These are phyloP conservation scores for Pristionchus japonicus DNA, from an alignment of 2,888 invertebrate species.

Conservation along the genomic window DNA sequence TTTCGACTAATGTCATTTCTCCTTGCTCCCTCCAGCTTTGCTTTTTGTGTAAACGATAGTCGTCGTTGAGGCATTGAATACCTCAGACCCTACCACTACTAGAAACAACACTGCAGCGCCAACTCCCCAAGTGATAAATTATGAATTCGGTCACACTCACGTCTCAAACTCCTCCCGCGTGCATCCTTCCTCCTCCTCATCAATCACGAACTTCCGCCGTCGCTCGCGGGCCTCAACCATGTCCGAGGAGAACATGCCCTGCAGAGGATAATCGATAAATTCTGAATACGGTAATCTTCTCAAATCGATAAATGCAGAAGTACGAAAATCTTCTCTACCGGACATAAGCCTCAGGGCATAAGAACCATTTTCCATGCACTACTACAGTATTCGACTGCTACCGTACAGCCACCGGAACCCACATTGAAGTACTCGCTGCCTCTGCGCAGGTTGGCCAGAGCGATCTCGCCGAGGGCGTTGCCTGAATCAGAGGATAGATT, in stretches of 20 bases:
- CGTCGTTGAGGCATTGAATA: too few relatives aligned
- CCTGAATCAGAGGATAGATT: background rate
- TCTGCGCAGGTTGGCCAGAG: constrained; percentile 56
- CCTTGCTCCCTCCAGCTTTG: too few relatives aligned
- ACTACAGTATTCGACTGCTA: background rate
- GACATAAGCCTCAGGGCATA: too few relatives aligned
- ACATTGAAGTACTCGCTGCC: constrained; percentile 65
- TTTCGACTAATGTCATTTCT: too few relatives aligned
- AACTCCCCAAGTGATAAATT: too few relatives aligned
- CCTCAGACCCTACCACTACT: too few relatives aligned
- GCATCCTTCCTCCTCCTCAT: constrained; percentile 56
- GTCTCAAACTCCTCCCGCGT: constrained; percentile 46
- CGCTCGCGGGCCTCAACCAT: constrained; percentile 61
- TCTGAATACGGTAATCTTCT: too few relatives aligned
- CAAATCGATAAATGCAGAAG: too few relatives aligned
- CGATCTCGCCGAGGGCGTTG: constrained; percentile 52
- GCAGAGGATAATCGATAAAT: background rate
- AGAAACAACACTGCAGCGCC: too few relatives aligned
- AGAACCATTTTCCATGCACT: background rate
- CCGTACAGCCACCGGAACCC: background rate
- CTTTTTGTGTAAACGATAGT: too few relatives aligned
- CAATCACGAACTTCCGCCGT: constrained; percentile 59
- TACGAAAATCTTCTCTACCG: too few relatives aligned
- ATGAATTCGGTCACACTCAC: too few relatives aligned
- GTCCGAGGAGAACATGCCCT: constrained; percentile 68